phyloP scores from a whole-genome alignment of 2,888 invertebrate genomes.

The Mylabris sibirica region DNA sequence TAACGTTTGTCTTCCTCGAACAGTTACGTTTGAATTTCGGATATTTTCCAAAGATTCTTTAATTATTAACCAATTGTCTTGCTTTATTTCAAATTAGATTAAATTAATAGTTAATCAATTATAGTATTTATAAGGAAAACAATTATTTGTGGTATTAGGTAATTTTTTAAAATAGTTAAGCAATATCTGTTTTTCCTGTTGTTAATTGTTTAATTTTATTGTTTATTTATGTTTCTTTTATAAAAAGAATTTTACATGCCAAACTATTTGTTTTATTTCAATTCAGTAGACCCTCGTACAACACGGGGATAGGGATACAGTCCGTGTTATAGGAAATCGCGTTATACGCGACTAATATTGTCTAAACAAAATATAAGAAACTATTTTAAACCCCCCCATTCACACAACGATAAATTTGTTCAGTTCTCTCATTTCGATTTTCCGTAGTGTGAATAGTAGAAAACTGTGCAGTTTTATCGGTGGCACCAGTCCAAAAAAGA shows the following conservation, averaged over 20 bases:
- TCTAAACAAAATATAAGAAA: too few relatives aligned
- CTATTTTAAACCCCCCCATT: too few relatives aligned
- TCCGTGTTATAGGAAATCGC: too few relatives aligned
- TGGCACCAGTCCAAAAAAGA: too few relatives aligned
- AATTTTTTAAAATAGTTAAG: background rate
- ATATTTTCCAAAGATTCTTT: background rate
- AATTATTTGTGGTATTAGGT: background rate
- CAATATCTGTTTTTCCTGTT: background rate
- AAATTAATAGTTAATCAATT: background rate
- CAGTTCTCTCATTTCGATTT: too few relatives aligned
- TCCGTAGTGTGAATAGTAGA: too few relatives aligned
- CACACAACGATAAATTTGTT: too few relatives aligned
- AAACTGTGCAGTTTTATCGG: too few relatives aligned
- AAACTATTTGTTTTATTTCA: background rate
- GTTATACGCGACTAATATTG: too few relatives aligned
- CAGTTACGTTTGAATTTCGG: slow-evolving; percentile 80
- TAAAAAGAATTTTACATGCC: background rate
- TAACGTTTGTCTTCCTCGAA: slow-evolving; percentile 96
- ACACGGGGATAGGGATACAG: too few relatives aligned
- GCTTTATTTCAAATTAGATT: background rate
- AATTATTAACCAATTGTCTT: background rate
- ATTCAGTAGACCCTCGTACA: too few relatives aligned
- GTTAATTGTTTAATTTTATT: background rate
- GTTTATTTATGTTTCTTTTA: background rate
- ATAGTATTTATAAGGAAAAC: background rate